These are phyloP conservation scores for Apamea monoglypha DNA, from an alignment of 2,888 invertebrate genomes.

Conservation along the genomic window DNA sequence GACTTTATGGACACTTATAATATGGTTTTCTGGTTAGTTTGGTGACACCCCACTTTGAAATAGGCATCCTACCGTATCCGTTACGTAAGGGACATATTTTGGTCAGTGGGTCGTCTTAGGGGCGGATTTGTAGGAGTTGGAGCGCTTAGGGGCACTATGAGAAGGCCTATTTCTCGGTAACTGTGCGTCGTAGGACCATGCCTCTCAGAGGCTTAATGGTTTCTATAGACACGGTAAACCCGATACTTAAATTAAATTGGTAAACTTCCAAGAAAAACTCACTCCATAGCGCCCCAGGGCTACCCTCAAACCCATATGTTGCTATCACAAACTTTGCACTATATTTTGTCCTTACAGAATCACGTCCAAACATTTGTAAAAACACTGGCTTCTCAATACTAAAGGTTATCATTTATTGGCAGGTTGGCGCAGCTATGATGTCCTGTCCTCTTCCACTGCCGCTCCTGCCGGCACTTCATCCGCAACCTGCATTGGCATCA, in stretches of 20 bases:
- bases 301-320: too few relatives aligned
- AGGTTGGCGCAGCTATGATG: constrained; percentile 91
- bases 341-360: background rate
- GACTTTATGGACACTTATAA: background rate
- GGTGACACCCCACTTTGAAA: background rate
- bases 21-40: background rate
- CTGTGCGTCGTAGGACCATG: too few relatives aligned
- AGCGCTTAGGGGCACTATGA: too few relatives aligned
- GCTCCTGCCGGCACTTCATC: constrained; percentile 91
- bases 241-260: too few relatives aligned
- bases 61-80: background rate
- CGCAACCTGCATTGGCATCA: constrained; percentile 90
- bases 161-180: too few relatives aligned
- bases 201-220: too few relatives aligned
- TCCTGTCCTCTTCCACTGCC: constrained; percentile 92
- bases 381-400: constrained; percentile 9
- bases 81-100: background rate
- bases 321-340: background rate
- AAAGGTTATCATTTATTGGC: constrained; percentile 57
- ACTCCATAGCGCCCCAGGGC: too few relatives aligned
- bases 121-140: too few relatives aligned
- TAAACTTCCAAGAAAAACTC: too few relatives aligned
- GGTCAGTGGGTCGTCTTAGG: too few relatives aligned
- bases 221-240: too few relatives aligned
- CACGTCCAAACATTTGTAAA: background rate